phyloP scores from a whole-genome alignment of 30 jellyfish, hydroid and myxozoan genomes.

The Chrysaora quinquecirrha region DNA sequence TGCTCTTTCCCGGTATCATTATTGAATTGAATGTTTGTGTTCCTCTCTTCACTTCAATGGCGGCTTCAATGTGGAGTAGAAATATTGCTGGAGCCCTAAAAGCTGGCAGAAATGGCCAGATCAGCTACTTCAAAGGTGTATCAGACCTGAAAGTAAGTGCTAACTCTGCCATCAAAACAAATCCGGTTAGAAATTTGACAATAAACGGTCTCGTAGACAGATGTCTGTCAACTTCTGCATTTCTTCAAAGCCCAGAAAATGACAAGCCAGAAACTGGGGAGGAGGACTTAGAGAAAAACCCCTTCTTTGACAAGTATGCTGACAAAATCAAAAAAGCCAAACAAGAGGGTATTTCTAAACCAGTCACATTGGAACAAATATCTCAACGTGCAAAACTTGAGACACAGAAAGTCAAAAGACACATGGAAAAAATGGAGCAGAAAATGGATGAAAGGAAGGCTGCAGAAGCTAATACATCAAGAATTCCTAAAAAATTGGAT shows the following conservation, averaged over 20 bases:
- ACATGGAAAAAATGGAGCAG: constrained; percentile 50
- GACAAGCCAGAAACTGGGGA: constrained; percentile 29
- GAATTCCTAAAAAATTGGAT: constrained; percentile 53
- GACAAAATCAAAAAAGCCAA: constrained; percentile 68
- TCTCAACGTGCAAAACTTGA: constrained; percentile 45
- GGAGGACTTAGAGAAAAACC: constrained; percentile 55
- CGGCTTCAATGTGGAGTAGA: background rate
- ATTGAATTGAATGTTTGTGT: too few relatives aligned
- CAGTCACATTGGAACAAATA: constrained; percentile 22
- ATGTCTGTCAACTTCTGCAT: constrained; percentile 18
- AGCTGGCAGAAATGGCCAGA: background rate
- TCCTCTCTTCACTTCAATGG: too few relatives aligned
- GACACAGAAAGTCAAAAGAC: constrained; percentile 45
- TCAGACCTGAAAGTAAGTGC: background rate
- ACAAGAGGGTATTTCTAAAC: constrained; percentile 10
- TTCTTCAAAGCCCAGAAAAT: constrained; percentile 22
- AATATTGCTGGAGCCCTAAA: background rate
- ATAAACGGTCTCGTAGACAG: background rate
- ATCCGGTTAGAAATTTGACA: background rate
- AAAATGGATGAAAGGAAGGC: constrained; percentile 10
- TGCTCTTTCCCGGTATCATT: too few relatives aligned
- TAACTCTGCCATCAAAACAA: background rate
- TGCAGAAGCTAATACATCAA: constrained; percentile 38
- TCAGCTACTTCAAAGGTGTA: background rate
- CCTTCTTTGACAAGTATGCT: constrained; percentile 76